phyloP scores from a whole-genome alignment of 1,140 invertebrate species.

The Macrobrachium rosenbergii region DNA sequence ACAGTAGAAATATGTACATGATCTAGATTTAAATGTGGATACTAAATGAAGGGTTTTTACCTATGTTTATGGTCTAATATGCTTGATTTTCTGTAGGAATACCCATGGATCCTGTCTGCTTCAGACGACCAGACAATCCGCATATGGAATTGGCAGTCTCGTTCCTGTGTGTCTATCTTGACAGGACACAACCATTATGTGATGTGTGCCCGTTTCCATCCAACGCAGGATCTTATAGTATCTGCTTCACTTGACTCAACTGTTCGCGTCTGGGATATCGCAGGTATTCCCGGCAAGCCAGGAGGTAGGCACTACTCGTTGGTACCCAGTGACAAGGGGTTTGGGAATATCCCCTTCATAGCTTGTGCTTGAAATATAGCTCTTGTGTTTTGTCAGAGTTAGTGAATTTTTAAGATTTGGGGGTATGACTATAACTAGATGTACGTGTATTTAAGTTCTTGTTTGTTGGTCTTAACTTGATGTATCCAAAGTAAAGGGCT shows the following conservation, averaged over 20 bases:
- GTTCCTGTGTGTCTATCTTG: conserved; percentile 95
- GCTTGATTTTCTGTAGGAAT: conserved; percentile 76
- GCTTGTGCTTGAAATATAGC: too few relatives aligned
- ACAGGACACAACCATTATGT: conserved; percentile 99
- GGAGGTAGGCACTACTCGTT: conserved; percentile 55
- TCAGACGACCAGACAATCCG: conserved; percentile 99
- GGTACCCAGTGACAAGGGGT: conserved; percentile 38
- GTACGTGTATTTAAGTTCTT: too few relatives aligned
- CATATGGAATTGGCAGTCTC: conserved; percentile 99
- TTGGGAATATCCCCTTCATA: not conserved
- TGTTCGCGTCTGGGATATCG: conserved; percentile 99
- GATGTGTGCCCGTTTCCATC: conserved; percentile 99
- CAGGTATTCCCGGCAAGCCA: conserved; percentile 73
- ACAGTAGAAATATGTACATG: too few relatives aligned
- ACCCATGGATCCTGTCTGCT: conserved; percentile 98
- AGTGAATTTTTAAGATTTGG: too few relatives aligned
- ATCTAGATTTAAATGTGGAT: too few relatives aligned
- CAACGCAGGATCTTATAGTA: conserved; percentile 95
- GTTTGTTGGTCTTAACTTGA: too few relatives aligned
- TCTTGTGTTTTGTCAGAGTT: too few relatives aligned
- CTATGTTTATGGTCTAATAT: too few relatives aligned
- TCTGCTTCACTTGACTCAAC: conserved; percentile 98
- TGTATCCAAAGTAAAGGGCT: too few relatives aligned
- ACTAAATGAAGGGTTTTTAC: too few relatives aligned
- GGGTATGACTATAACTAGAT: too few relatives aligned